A percentile compares a stretch with the other conserved stretches of the same genome.
phyloP scores from a whole-genome alignment of 2,113 vertebrate species.

The Eulemur macaco region DNA sequence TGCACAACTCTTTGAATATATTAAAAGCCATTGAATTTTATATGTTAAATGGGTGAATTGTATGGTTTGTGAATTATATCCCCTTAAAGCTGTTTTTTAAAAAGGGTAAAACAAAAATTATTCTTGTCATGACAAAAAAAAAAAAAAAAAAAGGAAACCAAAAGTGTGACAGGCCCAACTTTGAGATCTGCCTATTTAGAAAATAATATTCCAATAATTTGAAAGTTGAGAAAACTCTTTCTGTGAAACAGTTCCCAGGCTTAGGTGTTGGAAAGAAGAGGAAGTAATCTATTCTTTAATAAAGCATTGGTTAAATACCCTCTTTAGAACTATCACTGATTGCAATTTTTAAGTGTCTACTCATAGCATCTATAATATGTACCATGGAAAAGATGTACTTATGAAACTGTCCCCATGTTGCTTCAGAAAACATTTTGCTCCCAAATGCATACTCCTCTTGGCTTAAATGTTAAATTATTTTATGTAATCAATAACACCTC shows the following conservation, averaged over 20 bases:
- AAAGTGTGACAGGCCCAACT: not conserved
- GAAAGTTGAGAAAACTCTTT: not conserved
- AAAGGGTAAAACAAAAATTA: not conserved
- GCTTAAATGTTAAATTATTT: constrained; percentile 6
- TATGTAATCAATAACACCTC: not conserved
- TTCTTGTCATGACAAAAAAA: not conserved
- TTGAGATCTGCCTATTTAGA: not conserved
- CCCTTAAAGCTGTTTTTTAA: not conserved
- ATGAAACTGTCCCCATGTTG: not conserved
- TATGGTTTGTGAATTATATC: not conserved
- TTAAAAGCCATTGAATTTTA: not conserved
- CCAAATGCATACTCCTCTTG: not conserved
- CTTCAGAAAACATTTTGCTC: not conserved
- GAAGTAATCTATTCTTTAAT: not conserved
- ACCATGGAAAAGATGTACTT: not conserved
- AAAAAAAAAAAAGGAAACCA: not conserved
- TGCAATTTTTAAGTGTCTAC: not conserved
- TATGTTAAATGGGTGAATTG: not conserved
- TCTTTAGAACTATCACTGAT: not conserved
- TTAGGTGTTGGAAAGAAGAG: not conserved
- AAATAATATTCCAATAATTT: constrained; percentile 11
- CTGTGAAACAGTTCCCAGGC: not conserved
- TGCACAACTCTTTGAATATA: not conserved
- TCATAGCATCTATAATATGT: not conserved
- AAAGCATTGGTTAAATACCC: not conserved